A percentile compares a stretch with the other conserved stretches of the same genome.
These are phyloP conservation scores for Gordius sp. DNA, from an alignment of 2,888 invertebrate genomes.

Conservation along the genomic window DNA sequence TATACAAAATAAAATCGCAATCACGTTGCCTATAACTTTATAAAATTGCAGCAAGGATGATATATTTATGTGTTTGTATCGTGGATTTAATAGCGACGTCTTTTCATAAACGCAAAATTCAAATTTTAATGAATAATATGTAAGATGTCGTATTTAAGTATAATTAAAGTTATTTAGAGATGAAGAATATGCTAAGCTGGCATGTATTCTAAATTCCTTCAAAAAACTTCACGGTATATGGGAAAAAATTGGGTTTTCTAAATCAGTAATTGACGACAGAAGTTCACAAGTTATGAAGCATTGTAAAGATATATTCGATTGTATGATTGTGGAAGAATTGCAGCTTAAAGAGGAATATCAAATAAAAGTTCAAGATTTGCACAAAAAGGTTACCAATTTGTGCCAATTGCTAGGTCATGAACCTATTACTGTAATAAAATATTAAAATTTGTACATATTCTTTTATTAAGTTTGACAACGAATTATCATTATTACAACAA, in stretches of 20 bases:
- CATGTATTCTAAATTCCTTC: too few relatives aligned
- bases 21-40: too few relatives aligned
- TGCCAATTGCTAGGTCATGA: background rate
- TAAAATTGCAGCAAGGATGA: too few relatives aligned
- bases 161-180: too few relatives aligned
- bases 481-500: background rate
- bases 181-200: too few relatives aligned
- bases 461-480: background rate
- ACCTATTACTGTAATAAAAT: background rate
- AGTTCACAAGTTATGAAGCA: conserved; percentile 1
- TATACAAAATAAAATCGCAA: too few relatives aligned
- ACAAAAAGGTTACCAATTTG: background rate
- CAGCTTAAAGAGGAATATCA: background rate
- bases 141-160: too few relatives aligned
- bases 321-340: conserved; percentile 1
- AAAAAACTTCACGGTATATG: background rate
- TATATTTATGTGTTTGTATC: too few relatives aligned
- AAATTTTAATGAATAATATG: too few relatives aligned
- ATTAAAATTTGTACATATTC: background rate
- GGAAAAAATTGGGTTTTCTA: conserved; percentile 2
- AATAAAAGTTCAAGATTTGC: background rate
- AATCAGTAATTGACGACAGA: background rate
- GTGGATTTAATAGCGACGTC: too few relatives aligned
- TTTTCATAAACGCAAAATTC: too few relatives aligned
- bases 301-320: background rate